These are phyloP conservation scores for Lophius americanus DNA, from an alignment of 2,797 vertebrate species.

Conservation along the genomic window DNA sequence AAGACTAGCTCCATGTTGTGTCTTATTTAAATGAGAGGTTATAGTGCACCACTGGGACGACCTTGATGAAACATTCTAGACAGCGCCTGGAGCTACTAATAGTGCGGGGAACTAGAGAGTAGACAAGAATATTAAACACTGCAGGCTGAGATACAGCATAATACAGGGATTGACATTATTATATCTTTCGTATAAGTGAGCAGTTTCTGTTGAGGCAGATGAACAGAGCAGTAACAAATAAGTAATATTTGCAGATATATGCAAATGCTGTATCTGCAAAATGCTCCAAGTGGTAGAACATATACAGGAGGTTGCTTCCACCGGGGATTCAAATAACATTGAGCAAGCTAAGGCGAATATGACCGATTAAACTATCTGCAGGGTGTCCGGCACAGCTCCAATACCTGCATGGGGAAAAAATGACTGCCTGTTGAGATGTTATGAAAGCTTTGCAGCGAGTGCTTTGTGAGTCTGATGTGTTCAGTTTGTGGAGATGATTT, in stretches of 20 bases:
- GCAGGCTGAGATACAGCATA: neutral
- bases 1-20: too few relatives aligned
- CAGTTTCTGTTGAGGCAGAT: too few relatives aligned
- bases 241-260: conserved; percentile 3
- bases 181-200: too few relatives aligned
- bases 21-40: too few relatives aligned
- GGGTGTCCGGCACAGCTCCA: conserved; percentile 8
- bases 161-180: neutral
- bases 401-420: neutral
- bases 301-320: too few relatives aligned
- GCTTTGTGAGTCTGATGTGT: neutral
- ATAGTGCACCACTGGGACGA: too few relatives aligned
- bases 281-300: neutral
- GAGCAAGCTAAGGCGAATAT: neutral
- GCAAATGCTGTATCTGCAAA: neutral
- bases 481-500: neutral
- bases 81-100: neutral
- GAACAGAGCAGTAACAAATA: too few relatives aligned
- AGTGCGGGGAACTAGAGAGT: neutral
- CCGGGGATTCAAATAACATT: neutral
- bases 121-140: neutral
- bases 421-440: too few relatives aligned
- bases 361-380: conserved; percentile 20
- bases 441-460: neutral
- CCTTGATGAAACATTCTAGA: neutral